Evolutionary conservation across 2,888 invertebrate genomes (phyloP).

Genomic region (Trissolcus japonicus): DNA sequence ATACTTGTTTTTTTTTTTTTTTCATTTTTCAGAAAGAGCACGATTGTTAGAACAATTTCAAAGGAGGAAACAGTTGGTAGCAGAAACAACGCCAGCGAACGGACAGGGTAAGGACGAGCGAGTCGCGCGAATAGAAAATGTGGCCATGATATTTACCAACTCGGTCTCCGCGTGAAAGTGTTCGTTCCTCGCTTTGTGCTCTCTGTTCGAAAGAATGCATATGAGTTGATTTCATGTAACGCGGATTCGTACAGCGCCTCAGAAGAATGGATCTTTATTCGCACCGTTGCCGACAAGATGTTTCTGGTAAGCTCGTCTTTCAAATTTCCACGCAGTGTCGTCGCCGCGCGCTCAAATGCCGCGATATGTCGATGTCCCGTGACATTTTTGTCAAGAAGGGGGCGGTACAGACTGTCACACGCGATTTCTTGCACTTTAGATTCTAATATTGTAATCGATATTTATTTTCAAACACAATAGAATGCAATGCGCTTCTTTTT

Average conservation of each 20-base stretch:
- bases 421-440: not conserved
- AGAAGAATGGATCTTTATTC: conserved; percentile 45
- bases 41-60: conserved; percentile 6
- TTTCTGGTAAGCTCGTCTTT: conserved; percentile 30
- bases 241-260: conserved; percentile 57
- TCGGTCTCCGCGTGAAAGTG: conserved; percentile 73
- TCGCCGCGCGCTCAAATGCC: conserved; percentile 22
- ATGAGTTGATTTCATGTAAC: conserved; percentile 64
- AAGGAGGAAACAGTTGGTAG: conserved; percentile 39
- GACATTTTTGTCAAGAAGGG: conserved; percentile 12
- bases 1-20: too few species aligned
- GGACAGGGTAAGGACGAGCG: conserved; percentile 50
- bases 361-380: conserved; percentile 16
- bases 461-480: not conserved
- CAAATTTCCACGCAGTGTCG: conserved; percentile 34
- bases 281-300: conserved; percentile 17
- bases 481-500: not conserved
- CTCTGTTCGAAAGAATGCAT: conserved; percentile 59
- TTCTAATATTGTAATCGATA: not conserved
- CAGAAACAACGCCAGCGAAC: conserved; percentile 45
- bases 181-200: conserved; percentile 65
- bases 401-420: not conserved
- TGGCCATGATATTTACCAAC: conserved; percentile 74
- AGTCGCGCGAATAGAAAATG: conserved; percentile 63
- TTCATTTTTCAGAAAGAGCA: too few species aligned